Conservation (phyloP, 2,113 vertebrate genomes). For the Myiagra hebetior region DNA sequence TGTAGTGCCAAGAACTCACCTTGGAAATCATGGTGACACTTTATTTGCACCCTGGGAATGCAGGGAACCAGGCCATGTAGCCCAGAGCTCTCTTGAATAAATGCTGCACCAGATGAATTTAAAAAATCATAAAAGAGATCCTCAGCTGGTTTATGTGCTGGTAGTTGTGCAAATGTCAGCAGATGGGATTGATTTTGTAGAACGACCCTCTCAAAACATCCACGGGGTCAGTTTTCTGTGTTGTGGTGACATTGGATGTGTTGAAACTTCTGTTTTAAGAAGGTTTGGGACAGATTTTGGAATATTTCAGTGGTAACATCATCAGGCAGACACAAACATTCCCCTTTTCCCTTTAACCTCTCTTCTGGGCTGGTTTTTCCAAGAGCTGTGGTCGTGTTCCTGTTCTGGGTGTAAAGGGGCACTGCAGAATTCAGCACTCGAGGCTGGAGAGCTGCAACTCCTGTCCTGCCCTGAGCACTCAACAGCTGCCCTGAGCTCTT, state of each 20-base stretch:
- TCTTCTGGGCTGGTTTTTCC: neutral
- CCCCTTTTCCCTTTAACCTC: neutral
- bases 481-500: neutral
- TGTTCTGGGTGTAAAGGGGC: fast-evolving
- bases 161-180: neutral
- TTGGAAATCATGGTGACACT: neutral
- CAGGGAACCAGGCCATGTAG: fast-evolving
- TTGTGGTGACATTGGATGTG: fast-evolving
- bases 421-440: fast-evolving
- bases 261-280: neutral
- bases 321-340: neutral
- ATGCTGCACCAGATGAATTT: neutral
- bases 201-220: neutral
- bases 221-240: fast-evolving
- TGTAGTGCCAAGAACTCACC: neutral
- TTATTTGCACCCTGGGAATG: neutral
- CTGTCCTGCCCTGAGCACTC: neutral
- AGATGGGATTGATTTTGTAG: fast-evolving
- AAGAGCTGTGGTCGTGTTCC: fast-evolving
- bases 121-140: neutral
- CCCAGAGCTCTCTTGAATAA: neutral
- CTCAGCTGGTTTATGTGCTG: neutral
- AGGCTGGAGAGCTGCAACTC: neutral
- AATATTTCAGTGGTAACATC: neutral
- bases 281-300: neutral